phyloP scores from a whole-genome alignment of 2,113 vertebrate species.

The Meleagris gallopavo region DNA sequence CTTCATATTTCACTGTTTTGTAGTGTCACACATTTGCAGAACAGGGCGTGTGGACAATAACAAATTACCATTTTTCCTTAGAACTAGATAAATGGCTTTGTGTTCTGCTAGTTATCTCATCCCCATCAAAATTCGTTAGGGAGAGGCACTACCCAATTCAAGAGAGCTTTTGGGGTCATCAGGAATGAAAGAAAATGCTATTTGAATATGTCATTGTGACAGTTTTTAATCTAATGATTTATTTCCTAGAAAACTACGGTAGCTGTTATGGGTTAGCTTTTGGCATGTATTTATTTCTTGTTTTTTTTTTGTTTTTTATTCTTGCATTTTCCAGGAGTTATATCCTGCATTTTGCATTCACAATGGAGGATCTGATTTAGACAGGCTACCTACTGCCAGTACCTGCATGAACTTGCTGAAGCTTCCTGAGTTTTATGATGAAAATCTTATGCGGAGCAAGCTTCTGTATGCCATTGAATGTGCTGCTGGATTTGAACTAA shows the following conservation, averaged over 20 bases:
- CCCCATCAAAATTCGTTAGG: neutral
- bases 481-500: constrained; percentile 96
- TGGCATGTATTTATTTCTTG: neutral
- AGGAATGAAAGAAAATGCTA: neutral
- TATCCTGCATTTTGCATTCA: constrained; percentile 99
- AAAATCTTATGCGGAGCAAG: constrained; percentile 93
- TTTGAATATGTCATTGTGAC: neutral
- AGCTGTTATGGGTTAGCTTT: neutral
- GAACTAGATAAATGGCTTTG: neutral
- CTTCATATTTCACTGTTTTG: neutral
- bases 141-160: neutral
- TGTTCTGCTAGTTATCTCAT: neutral
- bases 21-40: neutral
- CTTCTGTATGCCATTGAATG: constrained; percentile 98
- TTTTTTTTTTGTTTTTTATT: fast-evolving
- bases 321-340: constrained; percentile 85
- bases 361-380: constrained; percentile 93
- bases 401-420: constrained; percentile 99
- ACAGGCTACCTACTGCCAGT: constrained; percentile 95
- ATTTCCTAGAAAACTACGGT: neutral
- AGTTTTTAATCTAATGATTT: neutral
- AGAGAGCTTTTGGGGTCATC: neutral
- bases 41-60: neutral
- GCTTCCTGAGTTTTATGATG: constrained; percentile 94
- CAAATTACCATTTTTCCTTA: neutral